Conservation (phyloP, 92 coral and sea anemone genomes). For the Porites lobata region DNA sequence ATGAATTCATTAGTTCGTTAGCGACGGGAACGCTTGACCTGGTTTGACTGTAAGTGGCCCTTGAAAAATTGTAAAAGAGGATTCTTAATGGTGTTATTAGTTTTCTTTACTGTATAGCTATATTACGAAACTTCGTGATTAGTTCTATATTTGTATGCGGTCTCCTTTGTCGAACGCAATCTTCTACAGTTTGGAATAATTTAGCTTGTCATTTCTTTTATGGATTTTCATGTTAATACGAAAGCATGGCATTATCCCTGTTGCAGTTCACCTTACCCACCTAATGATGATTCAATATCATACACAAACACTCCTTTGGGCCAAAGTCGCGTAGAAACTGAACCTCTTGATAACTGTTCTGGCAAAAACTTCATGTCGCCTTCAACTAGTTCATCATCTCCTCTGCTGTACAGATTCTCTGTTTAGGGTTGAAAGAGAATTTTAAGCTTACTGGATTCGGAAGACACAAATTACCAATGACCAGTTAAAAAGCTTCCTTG, state of each 20-base stretch:
- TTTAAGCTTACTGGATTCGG: not conserved
- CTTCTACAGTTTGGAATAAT: no score
- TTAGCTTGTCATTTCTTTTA: no score
- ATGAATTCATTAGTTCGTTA: no score
- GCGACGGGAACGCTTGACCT: no score
- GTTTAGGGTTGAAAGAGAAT: not conserved
- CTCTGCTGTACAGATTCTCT: conserved; percentile 6
- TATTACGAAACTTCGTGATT: no score
- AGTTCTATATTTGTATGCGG: no score
- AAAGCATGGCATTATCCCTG: not conserved
- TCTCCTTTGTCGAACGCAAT: no score
- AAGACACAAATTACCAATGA: not conserved
- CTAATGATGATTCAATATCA: conserved; percentile 31
- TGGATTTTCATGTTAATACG: not conserved
- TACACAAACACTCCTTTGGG: conserved; percentile 37
- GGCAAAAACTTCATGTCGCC: conserved; percentile 36
- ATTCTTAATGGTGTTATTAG: no score
- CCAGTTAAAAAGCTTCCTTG: not conserved
- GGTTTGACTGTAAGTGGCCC: no score
- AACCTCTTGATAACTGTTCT: conserved; percentile 14
- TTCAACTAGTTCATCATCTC: conserved; percentile 19
- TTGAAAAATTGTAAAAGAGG: no score
- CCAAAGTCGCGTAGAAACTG: conserved; percentile 11
- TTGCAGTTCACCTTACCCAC: conserved; percentile 3
- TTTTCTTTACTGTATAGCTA: no score